phyloP scores from a whole-genome alignment of 2,113 vertebrate genomes.

The Corapipo altera region DNA sequence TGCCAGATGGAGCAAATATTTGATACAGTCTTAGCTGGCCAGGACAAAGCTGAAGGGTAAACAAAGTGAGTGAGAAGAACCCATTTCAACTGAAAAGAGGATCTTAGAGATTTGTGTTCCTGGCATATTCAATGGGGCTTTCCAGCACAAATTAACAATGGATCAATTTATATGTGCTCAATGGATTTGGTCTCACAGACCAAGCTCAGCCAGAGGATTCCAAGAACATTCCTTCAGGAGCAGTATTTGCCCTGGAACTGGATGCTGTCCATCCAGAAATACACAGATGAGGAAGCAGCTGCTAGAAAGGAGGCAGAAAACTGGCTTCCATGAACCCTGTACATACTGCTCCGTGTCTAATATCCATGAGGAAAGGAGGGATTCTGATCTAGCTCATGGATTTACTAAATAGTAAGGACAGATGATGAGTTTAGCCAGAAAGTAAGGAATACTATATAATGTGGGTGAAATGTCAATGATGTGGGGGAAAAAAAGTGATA shows the following conservation, averaged over 20 bases:
- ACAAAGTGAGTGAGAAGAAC: neutral
- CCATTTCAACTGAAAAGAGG: neutral
- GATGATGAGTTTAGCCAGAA: neutral
- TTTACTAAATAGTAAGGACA: neutral
- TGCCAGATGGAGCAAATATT: neutral
- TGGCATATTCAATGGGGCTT: neutral
- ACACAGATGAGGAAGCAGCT: constrained; percentile 56
- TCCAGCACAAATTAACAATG: constrained; percentile 15
- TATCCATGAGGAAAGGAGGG: neutral
- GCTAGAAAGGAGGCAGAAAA: constrained; percentile 4
- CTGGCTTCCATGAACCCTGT: neutral
- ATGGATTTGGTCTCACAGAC: neutral
- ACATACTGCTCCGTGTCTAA: neutral
- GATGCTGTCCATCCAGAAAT: neutral
- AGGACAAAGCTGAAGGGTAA: neutral
- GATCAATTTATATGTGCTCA: neutral
- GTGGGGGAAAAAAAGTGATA: neutral
- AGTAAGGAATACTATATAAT: neutral
- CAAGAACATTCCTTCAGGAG: constrained; percentile 36
- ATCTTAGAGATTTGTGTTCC: neutral
- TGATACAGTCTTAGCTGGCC: neutral
- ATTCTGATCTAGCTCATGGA: neutral
- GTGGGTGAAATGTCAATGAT: neutral
- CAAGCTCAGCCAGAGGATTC: neutral
- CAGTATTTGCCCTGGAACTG: constrained; percentile 46